Conservation (phyloP, 2,113 vertebrate species). For the Mustela nigripes region DNA sequence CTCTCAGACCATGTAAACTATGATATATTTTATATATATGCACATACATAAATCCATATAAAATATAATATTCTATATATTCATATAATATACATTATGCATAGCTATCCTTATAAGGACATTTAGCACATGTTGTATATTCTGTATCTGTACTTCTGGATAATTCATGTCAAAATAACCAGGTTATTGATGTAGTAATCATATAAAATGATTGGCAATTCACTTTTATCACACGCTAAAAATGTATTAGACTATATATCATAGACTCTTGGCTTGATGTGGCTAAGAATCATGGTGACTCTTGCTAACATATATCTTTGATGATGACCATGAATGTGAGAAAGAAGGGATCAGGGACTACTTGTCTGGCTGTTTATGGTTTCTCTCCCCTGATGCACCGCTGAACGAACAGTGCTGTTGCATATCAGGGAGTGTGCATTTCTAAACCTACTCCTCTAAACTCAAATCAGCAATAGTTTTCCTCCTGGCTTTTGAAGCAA, state of each 20-base stretch:
- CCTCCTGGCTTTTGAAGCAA: background rate
- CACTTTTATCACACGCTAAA: background rate
- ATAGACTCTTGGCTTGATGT: background rate
- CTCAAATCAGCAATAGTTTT: background rate
- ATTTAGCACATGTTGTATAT: background rate
- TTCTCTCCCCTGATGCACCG: background rate
- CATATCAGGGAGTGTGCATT: background rate
- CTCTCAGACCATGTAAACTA: background rate
- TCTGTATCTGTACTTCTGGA: background rate
- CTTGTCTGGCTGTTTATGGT: background rate
- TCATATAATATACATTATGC: background rate
- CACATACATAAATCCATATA: background rate
- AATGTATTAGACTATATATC: background rate
- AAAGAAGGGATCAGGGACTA: rapidly evolving
- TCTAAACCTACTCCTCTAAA: background rate
- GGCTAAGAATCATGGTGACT: background rate
- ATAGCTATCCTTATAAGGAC: background rate
- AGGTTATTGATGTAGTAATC: background rate
- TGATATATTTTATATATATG: background rate
- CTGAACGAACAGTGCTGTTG: background rate
- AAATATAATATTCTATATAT: background rate
- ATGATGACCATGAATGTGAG: background rate
- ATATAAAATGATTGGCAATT: background rate
- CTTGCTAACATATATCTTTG: background rate
- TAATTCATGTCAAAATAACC: background rate